Evolutionary conservation across 2,113 vertebrate species (phyloP).

Genomic region (Pagrus major): DNA sequence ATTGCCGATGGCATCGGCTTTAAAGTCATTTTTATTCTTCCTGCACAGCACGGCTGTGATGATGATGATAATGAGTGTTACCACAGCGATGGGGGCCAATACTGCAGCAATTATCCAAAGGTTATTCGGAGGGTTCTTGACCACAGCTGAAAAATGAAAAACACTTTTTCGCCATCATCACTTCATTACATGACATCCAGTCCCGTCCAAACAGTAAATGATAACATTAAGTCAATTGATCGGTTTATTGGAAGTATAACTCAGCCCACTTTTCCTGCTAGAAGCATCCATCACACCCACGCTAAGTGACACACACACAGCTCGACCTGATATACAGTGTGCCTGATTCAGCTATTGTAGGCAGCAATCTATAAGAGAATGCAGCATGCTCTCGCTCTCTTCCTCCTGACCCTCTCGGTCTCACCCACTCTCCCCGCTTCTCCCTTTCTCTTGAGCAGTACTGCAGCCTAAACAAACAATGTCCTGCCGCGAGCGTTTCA

Average conservation of each 20-base stretch:
- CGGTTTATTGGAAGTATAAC: slow-evolving; percentile 22
- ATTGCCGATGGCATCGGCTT: slow-evolving; percentile 94
- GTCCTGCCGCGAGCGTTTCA: slow-evolving; percentile 54
- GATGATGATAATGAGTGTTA: slow-evolving; percentile 97
- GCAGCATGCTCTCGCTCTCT: slow-evolving; percentile 21
- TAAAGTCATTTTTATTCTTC: slow-evolving; percentile 98
- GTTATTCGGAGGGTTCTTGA: slow-evolving; percentile 98
- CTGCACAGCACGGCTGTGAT: slow-evolving; percentile 97
- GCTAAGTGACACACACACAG: slow-evolving; percentile 24
- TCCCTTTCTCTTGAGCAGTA: slow-evolving; percentile 38
- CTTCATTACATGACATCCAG: slow-evolving; percentile 10
- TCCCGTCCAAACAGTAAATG: slow-evolving; percentile 12
- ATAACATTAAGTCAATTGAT: not conserved
- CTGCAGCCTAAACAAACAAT: slow-evolving; percentile 66
- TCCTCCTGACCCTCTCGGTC: not conserved
- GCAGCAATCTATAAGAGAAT: slow-evolving; percentile 49
- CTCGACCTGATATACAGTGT: slow-evolving; percentile 29
- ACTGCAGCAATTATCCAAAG: slow-evolving; percentile 98
- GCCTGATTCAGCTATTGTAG: slow-evolving; percentile 59
- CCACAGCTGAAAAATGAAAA: slow-evolving; percentile 87
- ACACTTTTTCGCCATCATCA: slow-evolving; percentile 5
- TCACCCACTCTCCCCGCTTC: not conserved
- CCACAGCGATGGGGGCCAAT: slow-evolving; percentile 94
- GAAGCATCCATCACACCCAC: slow-evolving; percentile 31
- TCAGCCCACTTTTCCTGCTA: slow-evolving; percentile 12